These are phyloP conservation scores for Catharus bicknelli DNA, from an alignment of 2,113 vertebrate species.

Conservation along the genomic window DNA sequence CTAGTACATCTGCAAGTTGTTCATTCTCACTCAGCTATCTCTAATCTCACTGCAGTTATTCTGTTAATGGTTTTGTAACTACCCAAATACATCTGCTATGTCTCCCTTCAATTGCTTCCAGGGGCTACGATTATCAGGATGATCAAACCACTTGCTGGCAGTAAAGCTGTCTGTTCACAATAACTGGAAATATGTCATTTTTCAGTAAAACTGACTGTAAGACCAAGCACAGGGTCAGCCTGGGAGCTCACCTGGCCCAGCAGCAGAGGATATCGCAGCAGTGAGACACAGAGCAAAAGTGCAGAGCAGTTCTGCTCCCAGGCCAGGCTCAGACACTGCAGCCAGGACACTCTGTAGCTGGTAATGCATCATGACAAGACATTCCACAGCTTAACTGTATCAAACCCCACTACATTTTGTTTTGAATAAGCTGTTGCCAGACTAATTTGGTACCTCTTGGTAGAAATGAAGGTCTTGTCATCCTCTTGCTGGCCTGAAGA, in stretches of 20 bases:
- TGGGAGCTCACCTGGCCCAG: background rate
- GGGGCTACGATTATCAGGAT: background rate
- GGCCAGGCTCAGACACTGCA: background rate
- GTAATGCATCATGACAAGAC: too few relatives aligned
- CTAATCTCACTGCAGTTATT: background rate
- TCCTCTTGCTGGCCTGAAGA: background rate
- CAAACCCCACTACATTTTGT: background rate
- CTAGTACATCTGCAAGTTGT: background rate
- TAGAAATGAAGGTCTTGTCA: background rate
- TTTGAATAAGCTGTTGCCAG: background rate
- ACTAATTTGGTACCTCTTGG: background rate
- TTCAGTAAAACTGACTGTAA: background rate
- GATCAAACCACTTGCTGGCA: background rate
- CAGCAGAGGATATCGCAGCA: background rate
- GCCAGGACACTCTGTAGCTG: too few relatives aligned
- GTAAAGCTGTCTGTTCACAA: background rate
- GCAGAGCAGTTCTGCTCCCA: background rate
- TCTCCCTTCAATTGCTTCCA: background rate
- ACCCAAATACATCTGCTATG: background rate
- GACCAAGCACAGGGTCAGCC: background rate
- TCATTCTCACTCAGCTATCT: background rate
- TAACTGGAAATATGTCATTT: background rate
- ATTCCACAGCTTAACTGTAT: background rate
- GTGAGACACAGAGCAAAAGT: background rate
- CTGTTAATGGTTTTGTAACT: conserved; percentile 3